Evolutionary conservation across 2,888 invertebrate species (phyloP), one percentile per base, ranked within the genome.

Genomic region (Drosophila cognata): DNA sequence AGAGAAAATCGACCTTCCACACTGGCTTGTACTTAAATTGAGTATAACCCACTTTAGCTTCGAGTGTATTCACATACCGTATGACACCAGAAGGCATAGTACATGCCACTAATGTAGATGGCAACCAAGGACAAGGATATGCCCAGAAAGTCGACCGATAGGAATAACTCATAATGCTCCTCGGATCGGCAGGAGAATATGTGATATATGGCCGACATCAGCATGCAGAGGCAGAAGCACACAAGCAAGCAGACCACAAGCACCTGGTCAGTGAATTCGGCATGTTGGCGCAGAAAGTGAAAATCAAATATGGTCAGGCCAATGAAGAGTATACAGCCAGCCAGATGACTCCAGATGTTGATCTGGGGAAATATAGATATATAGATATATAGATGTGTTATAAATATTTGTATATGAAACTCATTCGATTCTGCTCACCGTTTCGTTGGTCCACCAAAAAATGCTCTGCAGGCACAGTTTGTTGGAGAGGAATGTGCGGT

Each of bases 401-500:
- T 11, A 5, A 2, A 1, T 10, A 16, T 13, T 16, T 46, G 4
- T 16, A 52, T 6, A 10, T 4, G 16, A 16, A n/a, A 38, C n/a
- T 56, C 2, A 18, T 13, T 28, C 5, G 2, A 50, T 36, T 3
- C 4, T 13, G 25, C 82, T 85, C 62, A 93, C 93, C 1, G 98
- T 99, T 93, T 99, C 99, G 93, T 99, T 99, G 66, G 97, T 98
- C 98, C 98, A 98, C 96, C 98, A 97, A 94, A 99, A 98, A 91
- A 98, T 94, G 93, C 98, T 98, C 94, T 97, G 97, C 92, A 98
- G 94, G 91, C 98, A 98, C 84, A 97, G 94, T 92, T 95, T 95
- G n/a, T 96, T 96, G 8, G 96, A 96, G 61, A 98, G 94, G 81
- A 96, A 95, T 86, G 96, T 96, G 89, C 98, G 95, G 92, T 98